These are phyloP conservation scores for Sitta europaea DNA, from an alignment of 2,113 vertebrate species.

Conservation along the genomic window DNA sequence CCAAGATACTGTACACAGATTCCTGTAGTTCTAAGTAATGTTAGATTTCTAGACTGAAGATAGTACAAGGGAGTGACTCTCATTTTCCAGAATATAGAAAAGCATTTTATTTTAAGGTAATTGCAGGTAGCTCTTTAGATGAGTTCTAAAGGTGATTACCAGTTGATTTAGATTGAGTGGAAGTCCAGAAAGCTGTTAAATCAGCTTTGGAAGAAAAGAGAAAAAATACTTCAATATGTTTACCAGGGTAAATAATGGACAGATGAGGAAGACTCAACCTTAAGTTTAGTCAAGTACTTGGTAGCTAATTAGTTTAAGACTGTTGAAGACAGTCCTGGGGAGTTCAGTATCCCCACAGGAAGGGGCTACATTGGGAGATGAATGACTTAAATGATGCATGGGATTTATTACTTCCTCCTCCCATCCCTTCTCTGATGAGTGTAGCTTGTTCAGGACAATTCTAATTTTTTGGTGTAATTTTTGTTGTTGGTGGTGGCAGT, in stretches of 20 bases:
- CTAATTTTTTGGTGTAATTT: too few relatives aligned
- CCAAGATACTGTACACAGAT: not conserved
- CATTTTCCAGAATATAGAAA: not conserved
- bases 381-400: not conserved
- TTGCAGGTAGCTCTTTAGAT: not conserved
- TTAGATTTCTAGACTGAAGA: not conserved
- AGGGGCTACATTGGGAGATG: not conserved
- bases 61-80: not conserved
- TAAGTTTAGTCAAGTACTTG: not conserved
- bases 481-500: not conserved
- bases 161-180: not conserved
- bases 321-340: not conserved
- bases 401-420: not conserved
- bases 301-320: not conserved
- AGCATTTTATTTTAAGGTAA: not conserved
- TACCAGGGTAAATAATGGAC: not conserved
- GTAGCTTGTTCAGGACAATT: not conserved
- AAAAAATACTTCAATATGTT: not conserved
- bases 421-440: not conserved
- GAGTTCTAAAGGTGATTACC: not conserved
- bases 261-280: not conserved
- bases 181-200: not conserved
- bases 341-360: not conserved
- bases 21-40: not conserved
- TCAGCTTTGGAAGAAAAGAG: not conserved